A percentile compares a stretch with the other conserved stretches of the same genome.
Evolutionary conservation across 37 sponge, comb jelly and placozoan genomes (phyloP).

Genomic region (Diacarnus erythraeanus): DNA sequence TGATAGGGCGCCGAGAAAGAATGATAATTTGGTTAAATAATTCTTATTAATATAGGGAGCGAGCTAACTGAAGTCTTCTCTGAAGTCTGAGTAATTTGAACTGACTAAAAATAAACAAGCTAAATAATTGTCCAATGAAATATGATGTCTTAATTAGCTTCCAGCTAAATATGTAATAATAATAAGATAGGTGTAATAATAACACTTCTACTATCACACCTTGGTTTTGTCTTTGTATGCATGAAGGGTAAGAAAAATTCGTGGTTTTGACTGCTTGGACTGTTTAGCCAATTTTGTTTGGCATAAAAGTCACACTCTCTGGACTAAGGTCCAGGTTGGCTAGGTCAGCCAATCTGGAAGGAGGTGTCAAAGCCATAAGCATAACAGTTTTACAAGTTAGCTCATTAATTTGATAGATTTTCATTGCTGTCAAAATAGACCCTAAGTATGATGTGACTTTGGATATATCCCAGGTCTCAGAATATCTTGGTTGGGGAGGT

Average conservation of each 20-base stretch:
- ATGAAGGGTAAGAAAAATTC: conserved; percentile 19
- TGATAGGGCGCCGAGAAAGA: too few species aligned
- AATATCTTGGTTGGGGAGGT: background rate
- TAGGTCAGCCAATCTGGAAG: conserved; percentile 40
- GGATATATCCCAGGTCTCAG: background rate
- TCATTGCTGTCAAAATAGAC: conserved; percentile 7
- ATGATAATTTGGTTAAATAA: too few species aligned
- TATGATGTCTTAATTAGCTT: too few species aligned
- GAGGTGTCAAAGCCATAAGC: conserved; percentile 29
- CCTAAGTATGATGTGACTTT: background rate
- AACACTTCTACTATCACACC: background rate
- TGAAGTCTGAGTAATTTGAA: too few species aligned
- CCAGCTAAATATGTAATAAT: too few species aligned
- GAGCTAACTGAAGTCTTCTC: too few species aligned
- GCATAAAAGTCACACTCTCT: background rate
- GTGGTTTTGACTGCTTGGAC: conserved; percentile 8
- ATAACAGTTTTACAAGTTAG: conserved; percentile 26
- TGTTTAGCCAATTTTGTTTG: background rate
- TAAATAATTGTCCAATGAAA: too few species aligned
- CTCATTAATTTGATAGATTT: too few species aligned
- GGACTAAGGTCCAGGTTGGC: conserved; percentile 19
- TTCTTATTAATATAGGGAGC: too few species aligned
- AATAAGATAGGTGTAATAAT: too few species aligned
- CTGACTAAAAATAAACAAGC: too few species aligned
- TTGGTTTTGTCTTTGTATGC: background rate